Evolutionary conservation across 2,888 invertebrate species (phyloP), one percentile per base, ranked within the genome.

Genomic region (Ophion costatus): DNA sequence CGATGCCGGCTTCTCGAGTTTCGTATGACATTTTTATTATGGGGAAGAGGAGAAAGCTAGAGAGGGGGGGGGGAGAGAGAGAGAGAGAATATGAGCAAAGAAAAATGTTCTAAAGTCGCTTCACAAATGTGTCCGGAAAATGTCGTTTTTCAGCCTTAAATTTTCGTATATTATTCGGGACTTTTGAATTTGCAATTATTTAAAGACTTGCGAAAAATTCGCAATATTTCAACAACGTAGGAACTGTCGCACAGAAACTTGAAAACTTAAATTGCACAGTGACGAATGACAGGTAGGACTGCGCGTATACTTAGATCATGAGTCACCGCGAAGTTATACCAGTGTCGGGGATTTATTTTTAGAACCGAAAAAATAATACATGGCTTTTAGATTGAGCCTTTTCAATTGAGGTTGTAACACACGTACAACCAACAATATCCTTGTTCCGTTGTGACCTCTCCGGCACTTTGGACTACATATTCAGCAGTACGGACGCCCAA

Each of bases 351-450:
- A 59, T 80, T 66, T 86, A 86, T 86, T 87, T 84, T 84, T 87
- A 84, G 87, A 80, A 64, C 7, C 20, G 14, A 45, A 70, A 29
- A 20, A 14, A 63, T 66, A 84, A 84, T 87, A 77, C 86, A 88
- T 87, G 79, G 80, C 83, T 88, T 87, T 84, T 83, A 85, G 82
- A 88, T 88, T 83, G 87, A 88, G 89, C 17, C 51, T 51, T 51
- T 51, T 14, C 14, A 51, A 51, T 14, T 83, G 87, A 88, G 89
- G 89, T 86, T 57, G 84, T 22, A 63, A 66, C 66, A 78, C 82
- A 42, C 61, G 82, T 79, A 63, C 75, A 38, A 73, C 74, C 20
- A 63, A 73, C 70, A 75, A 22, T 67, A 51, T 38, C 24, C 69
- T 70, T 69, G 45, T 74, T 81, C 22, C 70, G 74, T 64, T 56